Base-by-base conservation (phyloP, 2,113 vertebrate species). In the Etheostoma spectabile region DNA sequence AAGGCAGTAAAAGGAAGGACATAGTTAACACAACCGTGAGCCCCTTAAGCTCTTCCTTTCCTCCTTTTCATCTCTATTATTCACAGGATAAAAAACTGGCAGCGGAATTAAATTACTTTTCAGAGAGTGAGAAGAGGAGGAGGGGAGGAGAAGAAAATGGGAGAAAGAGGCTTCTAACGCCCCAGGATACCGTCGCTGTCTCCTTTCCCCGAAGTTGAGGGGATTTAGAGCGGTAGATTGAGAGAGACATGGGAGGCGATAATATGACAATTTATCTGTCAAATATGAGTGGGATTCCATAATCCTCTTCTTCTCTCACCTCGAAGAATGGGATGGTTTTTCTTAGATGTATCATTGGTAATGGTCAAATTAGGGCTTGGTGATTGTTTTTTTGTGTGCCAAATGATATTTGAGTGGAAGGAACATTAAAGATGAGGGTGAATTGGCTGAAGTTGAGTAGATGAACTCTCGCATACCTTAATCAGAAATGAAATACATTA, bases 81-180 rank as follows among this genome's bases (percentile, higher is more conserved):
- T 64, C 5, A 45, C 45, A 33, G 66, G 77, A 88, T 85, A 86
- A 90, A 86, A 86, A 90, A 85, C 61, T 75, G 77, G 65, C 67
- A 48, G 73, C 15, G 22, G 75, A 79, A 78, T 56, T 75, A 55
- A 82, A 89, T 92, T 56, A 89, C 80, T 83, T 77, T 73, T 85
- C 75, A 71, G 33, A 75, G 70, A 51, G 42, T 5, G 0, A 71
- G 75, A 15, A 21, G 27, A 55, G 62, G 74, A 16, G 33, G n/a
- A 49, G 51, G n/a, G 27, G 24, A 61, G 55, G 60, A 27, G 57
- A 27, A 67, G 45, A 51, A 73, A 16, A 53, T 38, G 12, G 62
- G 65, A 77, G 46, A 51, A 57, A 52, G 33, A 30, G 35, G 46
- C 35, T 87, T 83, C 57, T 72, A 77, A 45, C n/a, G 62, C 77